A percentile compares a stretch with the other conserved stretches of the same genome.
Conservation (phyloP, 2,797 vertebrate genomes). For the Aratinga solstitialis region DNA sequence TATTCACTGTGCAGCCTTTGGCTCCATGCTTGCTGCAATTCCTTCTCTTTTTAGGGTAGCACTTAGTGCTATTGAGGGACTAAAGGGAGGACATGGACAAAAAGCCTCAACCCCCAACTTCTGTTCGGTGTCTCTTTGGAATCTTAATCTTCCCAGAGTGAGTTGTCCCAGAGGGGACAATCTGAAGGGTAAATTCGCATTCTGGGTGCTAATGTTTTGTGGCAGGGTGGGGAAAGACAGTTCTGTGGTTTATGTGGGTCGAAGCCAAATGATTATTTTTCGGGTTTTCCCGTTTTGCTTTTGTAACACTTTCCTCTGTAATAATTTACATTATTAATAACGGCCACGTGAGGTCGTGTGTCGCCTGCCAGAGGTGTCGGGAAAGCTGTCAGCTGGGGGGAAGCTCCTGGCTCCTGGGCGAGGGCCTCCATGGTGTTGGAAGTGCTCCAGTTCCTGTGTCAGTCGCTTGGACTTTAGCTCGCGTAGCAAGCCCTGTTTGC, state of each 20-base stretch:
- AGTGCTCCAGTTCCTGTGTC: neutral
- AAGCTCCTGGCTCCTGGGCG: neutral
- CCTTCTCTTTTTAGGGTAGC: neutral
- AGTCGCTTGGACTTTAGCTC: constrained; percentile 24
- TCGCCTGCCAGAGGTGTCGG: neutral
- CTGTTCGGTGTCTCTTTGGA: neutral
- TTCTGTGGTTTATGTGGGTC: neutral
- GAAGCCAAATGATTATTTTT: neutral
- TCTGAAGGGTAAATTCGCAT: neutral
- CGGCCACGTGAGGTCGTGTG: rapidly evolving
- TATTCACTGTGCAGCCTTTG: rapidly evolving
- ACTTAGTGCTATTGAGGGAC: neutral
- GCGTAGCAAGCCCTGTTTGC: constrained; percentile 77
- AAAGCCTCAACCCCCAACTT: neutral
- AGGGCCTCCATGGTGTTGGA: neutral
- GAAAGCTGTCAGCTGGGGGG: constrained; percentile 15
- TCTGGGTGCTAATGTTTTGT: neutral
- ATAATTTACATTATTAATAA: neutral
- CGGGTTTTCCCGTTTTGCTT: neutral
- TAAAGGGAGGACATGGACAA: rapidly evolving
- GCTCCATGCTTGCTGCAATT: neutral
- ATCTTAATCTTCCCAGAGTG: neutral
- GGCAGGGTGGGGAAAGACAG: neutral
- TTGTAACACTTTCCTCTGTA: neutral
- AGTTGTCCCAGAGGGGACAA: neutral